phyloP scores from a whole-genome alignment of 2,113 vertebrate genomes.

The Petaurus breviceps region DNA sequence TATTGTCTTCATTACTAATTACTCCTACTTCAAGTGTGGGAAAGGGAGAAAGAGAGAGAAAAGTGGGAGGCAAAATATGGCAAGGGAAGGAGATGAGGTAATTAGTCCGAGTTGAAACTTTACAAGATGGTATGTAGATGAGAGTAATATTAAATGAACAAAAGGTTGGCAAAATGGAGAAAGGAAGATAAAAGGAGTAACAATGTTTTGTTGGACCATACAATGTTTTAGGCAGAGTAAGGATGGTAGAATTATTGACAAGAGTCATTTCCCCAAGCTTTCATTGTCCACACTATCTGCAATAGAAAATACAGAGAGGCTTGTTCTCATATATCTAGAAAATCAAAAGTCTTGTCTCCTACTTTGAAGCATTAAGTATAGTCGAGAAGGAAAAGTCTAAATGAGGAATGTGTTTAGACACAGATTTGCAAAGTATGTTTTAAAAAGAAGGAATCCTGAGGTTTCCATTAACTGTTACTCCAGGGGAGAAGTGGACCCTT shows the following conservation, averaged over 20 bases:
- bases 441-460: not conserved
- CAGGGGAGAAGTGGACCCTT: not conserved
- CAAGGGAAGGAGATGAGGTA: not conserved
- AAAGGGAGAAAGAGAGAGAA: not conserved
- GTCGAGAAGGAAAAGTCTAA: not conserved
- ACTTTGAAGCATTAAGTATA: not conserved
- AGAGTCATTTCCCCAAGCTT: not conserved
- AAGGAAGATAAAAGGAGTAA: not conserved
- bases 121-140: not conserved
- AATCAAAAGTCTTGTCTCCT: not conserved
- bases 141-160: not conserved
- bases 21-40: not conserved
- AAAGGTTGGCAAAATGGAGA: not conserved
- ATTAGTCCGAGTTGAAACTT: not conserved
- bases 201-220: not conserved
- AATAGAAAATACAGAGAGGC: not conserved
- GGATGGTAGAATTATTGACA: not conserved
- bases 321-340: not conserved
- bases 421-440: not conserved
- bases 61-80: not conserved
- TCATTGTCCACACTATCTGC: not conserved
- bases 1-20: not conserved
- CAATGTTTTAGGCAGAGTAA: not conserved
- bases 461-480: not conserved
- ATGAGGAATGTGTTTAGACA: not conserved